phyloP scores from a whole-genome alignment of 2,888 invertebrate genomes.

The Eristalis intricaria region DNA sequence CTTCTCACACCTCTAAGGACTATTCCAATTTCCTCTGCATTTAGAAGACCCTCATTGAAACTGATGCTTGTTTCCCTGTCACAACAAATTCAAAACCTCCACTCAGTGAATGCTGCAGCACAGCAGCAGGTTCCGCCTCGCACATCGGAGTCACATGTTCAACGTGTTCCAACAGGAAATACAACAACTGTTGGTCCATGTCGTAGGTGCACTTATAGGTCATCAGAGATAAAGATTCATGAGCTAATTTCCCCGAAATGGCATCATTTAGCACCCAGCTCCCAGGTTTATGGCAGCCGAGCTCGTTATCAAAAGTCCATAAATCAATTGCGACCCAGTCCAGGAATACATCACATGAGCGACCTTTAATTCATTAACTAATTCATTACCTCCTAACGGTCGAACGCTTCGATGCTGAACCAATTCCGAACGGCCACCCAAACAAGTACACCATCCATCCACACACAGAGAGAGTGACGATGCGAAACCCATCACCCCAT shows the following conservation, averaged over 20 bases:
- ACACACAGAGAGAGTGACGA: not conserved
- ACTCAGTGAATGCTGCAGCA: no score
- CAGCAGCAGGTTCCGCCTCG: not conserved
- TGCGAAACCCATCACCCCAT: not conserved
- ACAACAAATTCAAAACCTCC: no score
- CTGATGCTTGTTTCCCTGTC: no score
- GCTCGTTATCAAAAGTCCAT: not conserved
- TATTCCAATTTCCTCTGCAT: no score
- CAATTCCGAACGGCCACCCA: not conserved
- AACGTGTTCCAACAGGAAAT: not conserved
- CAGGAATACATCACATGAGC: not conserved
- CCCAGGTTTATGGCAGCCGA: not conserved
- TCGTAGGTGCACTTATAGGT: not conserved
- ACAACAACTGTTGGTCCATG: not conserved
- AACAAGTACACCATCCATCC: not conserved
- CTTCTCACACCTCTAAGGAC: no score
- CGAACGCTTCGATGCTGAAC: conserved; percentile 13
- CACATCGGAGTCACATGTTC: not conserved
- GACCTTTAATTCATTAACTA: conserved; percentile 17
- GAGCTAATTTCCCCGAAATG: not conserved
- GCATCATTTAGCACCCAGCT: not conserved
- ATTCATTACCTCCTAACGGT: not conserved
- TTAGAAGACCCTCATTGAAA: no score
- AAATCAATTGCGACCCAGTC: not conserved
- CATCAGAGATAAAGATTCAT: not conserved